Conservation (phyloP, 1,140 invertebrate species). For the Drosophila tsacasi region DNA sequence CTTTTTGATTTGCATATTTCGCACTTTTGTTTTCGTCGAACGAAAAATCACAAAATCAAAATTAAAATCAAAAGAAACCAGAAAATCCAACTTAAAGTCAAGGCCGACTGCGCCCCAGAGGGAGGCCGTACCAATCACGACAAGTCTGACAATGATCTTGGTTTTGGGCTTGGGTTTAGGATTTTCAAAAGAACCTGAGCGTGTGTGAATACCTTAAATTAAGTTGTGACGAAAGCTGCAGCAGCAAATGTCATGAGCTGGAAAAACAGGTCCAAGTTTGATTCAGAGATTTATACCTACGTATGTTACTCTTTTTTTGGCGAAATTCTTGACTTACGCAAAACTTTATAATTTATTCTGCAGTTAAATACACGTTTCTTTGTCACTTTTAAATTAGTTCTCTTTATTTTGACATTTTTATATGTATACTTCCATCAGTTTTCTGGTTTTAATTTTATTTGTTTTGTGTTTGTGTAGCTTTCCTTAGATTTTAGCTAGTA, state of each 20-base stretch:
- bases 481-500: constrained; percentile 69
- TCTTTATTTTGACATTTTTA: constrained; percentile 72
- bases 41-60: constrained; percentile 25
- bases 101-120: constrained; percentile 69
- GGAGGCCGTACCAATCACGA: constrained; percentile 73
- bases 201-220: constrained; percentile 4
- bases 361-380: neutral
- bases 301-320: neutral
- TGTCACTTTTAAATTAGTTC: constrained; percentile 48
- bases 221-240: constrained; percentile 30
- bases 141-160: constrained; percentile 57
- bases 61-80: constrained; percentile 38
- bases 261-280: constrained; percentile 8
- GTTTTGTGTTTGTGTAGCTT: constrained; percentile 47
- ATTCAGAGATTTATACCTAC: neutral
- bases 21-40: constrained; percentile 73
- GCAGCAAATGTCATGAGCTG: constrained; percentile 24
- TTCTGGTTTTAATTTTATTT: constrained; percentile 8
- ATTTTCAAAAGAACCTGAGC: constrained; percentile 34
- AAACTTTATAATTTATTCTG: neutral
- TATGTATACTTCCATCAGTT: constrained; percentile 59
- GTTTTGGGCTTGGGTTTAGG: constrained; percentile 21
- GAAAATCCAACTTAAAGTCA: constrained; percentile 69
- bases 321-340: constrained; percentile 18
- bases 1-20: constrained; percentile 65